Conservation (phyloP, 2,113 vertebrate genomes). For the Tamias sibiricus region DNA sequence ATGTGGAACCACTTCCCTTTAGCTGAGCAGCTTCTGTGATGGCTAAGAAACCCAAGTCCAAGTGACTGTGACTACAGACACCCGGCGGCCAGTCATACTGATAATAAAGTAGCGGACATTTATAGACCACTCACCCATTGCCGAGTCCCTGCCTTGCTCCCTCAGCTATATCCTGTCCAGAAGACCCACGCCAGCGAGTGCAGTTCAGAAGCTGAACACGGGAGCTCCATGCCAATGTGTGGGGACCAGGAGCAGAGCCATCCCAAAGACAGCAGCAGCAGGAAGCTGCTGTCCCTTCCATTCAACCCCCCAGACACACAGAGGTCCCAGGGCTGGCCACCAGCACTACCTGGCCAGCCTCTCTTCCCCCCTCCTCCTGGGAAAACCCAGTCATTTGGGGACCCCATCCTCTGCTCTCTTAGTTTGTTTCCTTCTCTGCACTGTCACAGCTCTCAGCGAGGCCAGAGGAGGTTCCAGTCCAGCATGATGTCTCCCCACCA, state of each 20-base stretch:
- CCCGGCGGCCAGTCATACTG: not conserved
- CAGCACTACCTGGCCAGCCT: rapidly evolving
- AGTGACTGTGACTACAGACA: slow-evolving; percentile 10
- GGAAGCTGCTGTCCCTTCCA: not conserved
- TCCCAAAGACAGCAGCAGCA: not conserved
- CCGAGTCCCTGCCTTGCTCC: not conserved
- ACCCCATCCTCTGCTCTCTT: not conserved
- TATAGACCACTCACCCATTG: slow-evolving; percentile 6
- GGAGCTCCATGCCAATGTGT: not conserved
- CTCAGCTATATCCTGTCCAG: not conserved
- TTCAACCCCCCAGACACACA: not conserved
- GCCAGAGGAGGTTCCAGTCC: not conserved
- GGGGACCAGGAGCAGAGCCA: not conserved
- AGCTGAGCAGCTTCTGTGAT: slow-evolving; percentile 53
- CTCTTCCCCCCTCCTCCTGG: not conserved
- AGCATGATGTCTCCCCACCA: rapidly evolving
- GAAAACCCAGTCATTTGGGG: not conserved
- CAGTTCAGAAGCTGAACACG: not conserved
- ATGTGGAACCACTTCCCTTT: slow-evolving; percentile 73
- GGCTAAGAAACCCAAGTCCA: slow-evolving; percentile 63
- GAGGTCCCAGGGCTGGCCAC: too few relatives aligned
- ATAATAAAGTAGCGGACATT: slow-evolving; percentile 45
- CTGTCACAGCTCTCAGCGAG: not conserved
- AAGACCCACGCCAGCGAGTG: not conserved
- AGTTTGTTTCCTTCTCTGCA: too few relatives aligned